Conservation (phyloP, 2,888 invertebrate genomes). For the Harmothoe impar region DNA sequence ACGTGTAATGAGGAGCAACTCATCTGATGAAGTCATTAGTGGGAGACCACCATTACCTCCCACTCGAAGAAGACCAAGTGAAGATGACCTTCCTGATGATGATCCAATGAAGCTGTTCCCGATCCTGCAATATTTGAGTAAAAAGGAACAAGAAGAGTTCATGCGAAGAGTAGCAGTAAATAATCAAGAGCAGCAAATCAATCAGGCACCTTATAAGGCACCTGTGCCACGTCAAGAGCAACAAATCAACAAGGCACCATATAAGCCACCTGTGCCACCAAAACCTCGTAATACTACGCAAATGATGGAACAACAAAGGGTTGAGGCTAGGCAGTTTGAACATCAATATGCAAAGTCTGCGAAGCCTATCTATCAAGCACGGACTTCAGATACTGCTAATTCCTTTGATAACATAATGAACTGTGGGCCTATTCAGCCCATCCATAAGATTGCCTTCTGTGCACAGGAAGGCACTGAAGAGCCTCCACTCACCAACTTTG, state of each 20-base stretch:
- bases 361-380: constrained; percentile 19
- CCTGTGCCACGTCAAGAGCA: not conserved
- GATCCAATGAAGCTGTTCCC: constrained; percentile 55
- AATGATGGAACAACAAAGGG: not conserved
- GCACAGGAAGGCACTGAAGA: constrained; percentile 30
- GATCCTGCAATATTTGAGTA: constrained; percentile 43
- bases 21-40: constrained; percentile 29
- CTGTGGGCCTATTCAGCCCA: constrained; percentile 25
- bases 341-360: not conserved
- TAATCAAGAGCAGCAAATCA: not conserved
- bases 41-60: constrained; percentile 48
- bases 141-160: constrained; percentile 29
- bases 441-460: not conserved
- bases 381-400: not conserved
- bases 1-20: constrained; percentile 18
- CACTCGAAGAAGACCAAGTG: not conserved
- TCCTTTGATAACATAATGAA: constrained; percentile 3
- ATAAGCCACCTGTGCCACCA: not conserved
- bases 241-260: not conserved
- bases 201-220: not conserved
- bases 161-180: not conserved
- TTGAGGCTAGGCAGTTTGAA: not conserved
- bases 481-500: constrained; percentile 48
- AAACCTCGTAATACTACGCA: not conserved
- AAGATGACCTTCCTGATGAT: not conserved